Evolutionary conservation across 64 coral and sea anemone genomes (phyloP).

Genomic region (Pachyseris speciosa): DNA sequence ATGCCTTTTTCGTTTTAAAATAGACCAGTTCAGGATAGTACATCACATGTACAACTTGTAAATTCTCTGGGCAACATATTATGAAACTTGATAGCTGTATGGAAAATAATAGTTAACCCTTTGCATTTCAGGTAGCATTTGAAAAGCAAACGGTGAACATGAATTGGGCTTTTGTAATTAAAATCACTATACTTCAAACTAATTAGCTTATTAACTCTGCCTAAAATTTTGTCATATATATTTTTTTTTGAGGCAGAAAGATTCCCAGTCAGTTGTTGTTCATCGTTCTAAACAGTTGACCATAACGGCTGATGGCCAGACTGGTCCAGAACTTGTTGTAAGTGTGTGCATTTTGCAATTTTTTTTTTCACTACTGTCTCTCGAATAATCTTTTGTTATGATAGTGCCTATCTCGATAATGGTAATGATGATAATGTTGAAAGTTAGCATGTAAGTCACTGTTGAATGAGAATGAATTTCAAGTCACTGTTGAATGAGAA

Average conservation of each 20-base stretch:
- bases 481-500: too few species aligned
- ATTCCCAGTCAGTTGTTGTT: constrained; percentile 2
- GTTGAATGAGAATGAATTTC: too few species aligned
- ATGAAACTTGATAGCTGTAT: not conserved
- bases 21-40: not conserved
- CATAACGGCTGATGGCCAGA: constrained; percentile 27
- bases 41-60: not conserved
- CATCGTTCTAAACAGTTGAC: constrained; percentile 46
- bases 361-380: not conserved
- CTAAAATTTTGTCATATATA: not conserved
- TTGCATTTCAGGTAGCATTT: not conserved
- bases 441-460: not conserved
- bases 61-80: not conserved
- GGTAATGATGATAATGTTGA: not conserved
- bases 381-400: not conserved
- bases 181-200: constrained; percentile 30
- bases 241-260: constrained; percentile 8
- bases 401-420: too few species aligned
- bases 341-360: constrained; percentile 25
- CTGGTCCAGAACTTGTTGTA: constrained; percentile 40
- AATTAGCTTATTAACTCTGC: constrained; percentile 22
- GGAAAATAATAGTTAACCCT: not conserved
- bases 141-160: not conserved
- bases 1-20: not conserved
- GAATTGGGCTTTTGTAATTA: not conserved